phyloP scores from a whole-genome alignment of 2,113 vertebrate genomes.

The Anguilla japonica region DNA sequence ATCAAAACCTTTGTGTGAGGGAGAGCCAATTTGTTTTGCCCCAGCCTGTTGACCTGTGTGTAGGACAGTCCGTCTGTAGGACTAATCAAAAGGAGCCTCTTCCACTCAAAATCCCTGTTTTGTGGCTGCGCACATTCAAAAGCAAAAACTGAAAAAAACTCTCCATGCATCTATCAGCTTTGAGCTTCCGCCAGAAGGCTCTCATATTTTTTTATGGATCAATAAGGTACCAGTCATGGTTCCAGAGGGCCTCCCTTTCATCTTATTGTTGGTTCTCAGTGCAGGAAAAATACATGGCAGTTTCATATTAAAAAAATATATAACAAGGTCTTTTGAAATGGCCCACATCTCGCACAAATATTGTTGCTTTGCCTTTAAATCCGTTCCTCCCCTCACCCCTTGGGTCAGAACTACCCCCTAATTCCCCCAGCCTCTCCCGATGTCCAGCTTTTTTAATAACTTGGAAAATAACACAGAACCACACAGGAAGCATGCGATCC shows the following conservation, averaged over 20 bases:
- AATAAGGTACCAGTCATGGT: not conserved
- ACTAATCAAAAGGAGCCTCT: not conserved
- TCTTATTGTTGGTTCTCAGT: not conserved
- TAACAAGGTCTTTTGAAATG: not conserved
- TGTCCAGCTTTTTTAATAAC: slow-evolving; percentile 2
- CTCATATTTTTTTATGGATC: not conserved
- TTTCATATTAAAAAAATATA: not conserved
- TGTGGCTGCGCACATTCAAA: not conserved
- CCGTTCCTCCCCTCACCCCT: not conserved
- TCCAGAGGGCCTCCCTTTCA: too few relatives aligned
- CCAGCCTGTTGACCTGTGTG: not conserved
- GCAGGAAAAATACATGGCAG: not conserved
- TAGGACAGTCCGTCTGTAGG: not conserved
- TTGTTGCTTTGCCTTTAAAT: not conserved
- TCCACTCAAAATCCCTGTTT: not conserved
- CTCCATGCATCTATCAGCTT: not conserved
- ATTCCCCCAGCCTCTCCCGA: not conserved
- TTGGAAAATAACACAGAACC: not conserved
- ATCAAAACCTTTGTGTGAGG: not conserved
- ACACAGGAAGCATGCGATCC: not conserved
- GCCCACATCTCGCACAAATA: not conserved
- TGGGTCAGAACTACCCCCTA: not conserved
- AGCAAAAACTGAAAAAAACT: not conserved
- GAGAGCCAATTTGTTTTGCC: not conserved
- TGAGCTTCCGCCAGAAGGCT: not conserved